Evolutionary conservation across 2,888 invertebrate species (phyloP), one percentile per base, ranked within the genome.

Genomic region (Cyrtodaria siliqua): DNA sequence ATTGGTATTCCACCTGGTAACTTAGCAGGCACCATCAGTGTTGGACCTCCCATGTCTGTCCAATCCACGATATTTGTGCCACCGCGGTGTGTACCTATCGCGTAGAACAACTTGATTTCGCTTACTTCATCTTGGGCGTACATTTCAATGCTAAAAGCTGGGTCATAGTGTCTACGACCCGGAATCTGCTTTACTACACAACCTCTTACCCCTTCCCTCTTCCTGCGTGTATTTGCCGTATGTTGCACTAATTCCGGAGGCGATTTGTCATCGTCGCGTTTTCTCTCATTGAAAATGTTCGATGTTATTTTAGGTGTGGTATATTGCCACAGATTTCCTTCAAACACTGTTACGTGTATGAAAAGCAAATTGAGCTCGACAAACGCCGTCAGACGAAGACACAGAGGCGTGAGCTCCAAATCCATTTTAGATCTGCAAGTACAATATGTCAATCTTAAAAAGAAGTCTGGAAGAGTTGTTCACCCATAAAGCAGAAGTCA

Each of bases 1-100:
- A 89, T 53, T 12, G 87, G 87, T 20, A 85, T 68, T 24, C 81
- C 85, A 24, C 84, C 79, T 12, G 86, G 86, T 26, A 87, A 61
- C 3, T 57, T 61, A 4, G 72, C 60, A 9, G 85, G 86, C 6
- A 79, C 78, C 44, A 80, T 44, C 2, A 84, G 64, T 12, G 81
- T 69, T 6, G 62, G 69, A 0, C 84, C 87, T 14, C 82, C 78
- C 80, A 86, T 86, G 38, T 83, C 79, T 9, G 82, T 83, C 85
- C 85, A 85, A 26, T 74, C 79, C 3, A 59, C 67, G 0, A 86
- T 75, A 62, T 86, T 75, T 1, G 77, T 79, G 0, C 86, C 87
- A 14, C 86, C 84, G 18, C 53, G 52, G 29, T 84, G 81, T 23
- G 82, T 83, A 0, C 87, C 87, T 9, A 87, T 79, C 0, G 82